Conservation (phyloP, 2,888 invertebrate species). For the Polydrusus tereticollis region DNA sequence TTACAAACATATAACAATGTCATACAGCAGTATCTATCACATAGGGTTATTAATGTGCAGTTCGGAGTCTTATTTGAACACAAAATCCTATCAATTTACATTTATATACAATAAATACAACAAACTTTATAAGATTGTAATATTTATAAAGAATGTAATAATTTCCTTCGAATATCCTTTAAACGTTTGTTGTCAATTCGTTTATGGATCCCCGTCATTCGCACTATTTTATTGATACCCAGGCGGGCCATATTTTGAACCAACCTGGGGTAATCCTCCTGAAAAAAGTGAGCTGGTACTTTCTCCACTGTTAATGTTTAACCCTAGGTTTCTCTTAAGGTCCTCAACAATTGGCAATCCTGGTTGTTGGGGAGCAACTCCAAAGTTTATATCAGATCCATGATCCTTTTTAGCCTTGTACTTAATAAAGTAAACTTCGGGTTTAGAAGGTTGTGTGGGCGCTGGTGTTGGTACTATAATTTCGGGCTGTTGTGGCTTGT, state of each 20-base stretch:
- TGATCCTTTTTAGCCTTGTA: no score
- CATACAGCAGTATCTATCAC: neutral
- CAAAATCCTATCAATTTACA: neutral
- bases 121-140: no score
- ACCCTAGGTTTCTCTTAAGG: slow-evolving; percentile 21
- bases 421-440: slow-evolving; percentile 89
- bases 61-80: neutral
- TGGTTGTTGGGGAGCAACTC: slow-evolving; percentile 51
- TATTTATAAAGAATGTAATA: no score
- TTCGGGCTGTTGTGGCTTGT: slow-evolving; percentile 87
- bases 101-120: neutral
- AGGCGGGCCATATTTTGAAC: slow-evolving; percentile 53
- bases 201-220: neutral
- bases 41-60: neutral
- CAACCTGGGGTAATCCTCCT: slow-evolving; percentile 6
- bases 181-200: no score
- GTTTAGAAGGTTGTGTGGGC: slow-evolving; percentile 88
- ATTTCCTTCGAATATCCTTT: no score
- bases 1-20: neutral
- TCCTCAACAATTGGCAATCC: slow-evolving; percentile 42
- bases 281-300: slow-evolving; percentile 37
- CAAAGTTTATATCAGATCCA: slow-evolving; percentile 58
- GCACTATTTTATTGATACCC: slow-evolving; percentile 49
- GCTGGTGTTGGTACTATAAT: slow-evolving; percentile 83
- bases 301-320: slow-evolving; percentile 19